These are phyloP conservation scores for Dasyornis broadbenti DNA, from an alignment of 2,113 vertebrate species.

Conservation along the genomic window DNA sequence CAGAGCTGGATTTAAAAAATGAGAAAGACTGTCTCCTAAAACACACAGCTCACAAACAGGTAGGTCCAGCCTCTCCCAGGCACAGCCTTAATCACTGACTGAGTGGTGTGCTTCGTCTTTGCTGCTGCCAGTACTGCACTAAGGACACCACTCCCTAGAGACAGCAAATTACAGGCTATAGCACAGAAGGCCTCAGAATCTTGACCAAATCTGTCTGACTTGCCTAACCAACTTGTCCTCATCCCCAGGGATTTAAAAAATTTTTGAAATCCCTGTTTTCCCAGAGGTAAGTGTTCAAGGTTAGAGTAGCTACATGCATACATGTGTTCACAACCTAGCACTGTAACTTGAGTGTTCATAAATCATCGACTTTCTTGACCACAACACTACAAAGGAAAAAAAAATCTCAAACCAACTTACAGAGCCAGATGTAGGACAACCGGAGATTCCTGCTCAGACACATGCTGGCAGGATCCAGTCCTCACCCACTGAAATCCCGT, in stretches of 20 bases:
- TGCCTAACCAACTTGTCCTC: background rate
- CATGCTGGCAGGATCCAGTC: background rate
- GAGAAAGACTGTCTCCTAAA: background rate
- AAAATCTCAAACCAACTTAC: background rate
- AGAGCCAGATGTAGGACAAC: background rate
- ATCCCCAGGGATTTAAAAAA: background rate
- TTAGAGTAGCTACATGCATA: background rate
- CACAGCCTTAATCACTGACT: background rate
- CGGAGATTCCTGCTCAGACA: background rate
- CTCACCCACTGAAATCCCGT: background rate
- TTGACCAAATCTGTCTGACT: background rate
- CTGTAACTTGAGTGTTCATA: background rate
- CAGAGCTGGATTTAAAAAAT: background rate
- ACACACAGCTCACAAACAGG: background rate
- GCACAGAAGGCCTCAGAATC: background rate
- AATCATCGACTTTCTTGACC: background rate
- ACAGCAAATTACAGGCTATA: background rate
- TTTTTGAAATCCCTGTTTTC: fast-evolving
- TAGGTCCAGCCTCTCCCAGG: background rate
- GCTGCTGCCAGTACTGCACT: background rate
- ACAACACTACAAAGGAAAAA: background rate
- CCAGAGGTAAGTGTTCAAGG: background rate
- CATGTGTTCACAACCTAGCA: background rate
- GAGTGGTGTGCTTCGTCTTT: background rate
- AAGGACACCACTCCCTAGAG: background rate